phyloP scores from a whole-genome alignment of 2,888 invertebrate species.

The Agrotis clavis region DNA sequence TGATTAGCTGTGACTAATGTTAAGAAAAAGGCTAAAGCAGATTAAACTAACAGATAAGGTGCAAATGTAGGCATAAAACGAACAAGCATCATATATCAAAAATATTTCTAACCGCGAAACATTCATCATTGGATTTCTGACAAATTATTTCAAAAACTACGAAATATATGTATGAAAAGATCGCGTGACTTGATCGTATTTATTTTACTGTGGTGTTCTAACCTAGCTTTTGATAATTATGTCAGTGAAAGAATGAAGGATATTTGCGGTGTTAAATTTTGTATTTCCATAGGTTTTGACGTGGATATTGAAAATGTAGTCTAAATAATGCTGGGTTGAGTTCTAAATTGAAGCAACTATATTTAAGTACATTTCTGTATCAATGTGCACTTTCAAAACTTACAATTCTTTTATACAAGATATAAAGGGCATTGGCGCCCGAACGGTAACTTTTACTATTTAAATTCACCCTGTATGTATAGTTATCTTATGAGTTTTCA shows the following conservation, averaged over 20 bases:
- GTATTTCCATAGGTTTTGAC: slow-evolving; percentile 1
- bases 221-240: slow-evolving; percentile 55
- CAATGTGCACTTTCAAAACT: background rate
- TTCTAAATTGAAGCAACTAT: background rate
- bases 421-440: too few relatives aligned
- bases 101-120: slow-evolving; percentile 7
- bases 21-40: slow-evolving; percentile 6
- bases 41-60: slow-evolving; percentile 31
- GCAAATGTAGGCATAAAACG: slow-evolving; percentile 17
- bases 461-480: too few relatives aligned
- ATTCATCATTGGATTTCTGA: slow-evolving; percentile 53
- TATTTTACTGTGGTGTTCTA: slow-evolving; percentile 56
- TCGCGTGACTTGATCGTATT: slow-evolving; percentile 63
- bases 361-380: background rate
- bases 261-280: slow-evolving; percentile 34
- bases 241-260: slow-evolving; percentile 49
- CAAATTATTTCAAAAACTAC: slow-evolving; percentile 59
- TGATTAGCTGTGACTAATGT: background rate
- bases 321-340: background rate
- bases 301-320: background rate
- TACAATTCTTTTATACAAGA: too few relatives aligned
- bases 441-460: too few relatives aligned
- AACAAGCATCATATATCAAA: slow-evolving; percentile 39
- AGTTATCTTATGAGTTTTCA: too few relatives aligned
- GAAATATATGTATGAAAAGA: slow-evolving; percentile 37